Evolutionary conservation across 2,797 vertebrate species (phyloP), one percentile per base, ranked within the genome.

Genomic region (Chaunax sp.): DNA sequence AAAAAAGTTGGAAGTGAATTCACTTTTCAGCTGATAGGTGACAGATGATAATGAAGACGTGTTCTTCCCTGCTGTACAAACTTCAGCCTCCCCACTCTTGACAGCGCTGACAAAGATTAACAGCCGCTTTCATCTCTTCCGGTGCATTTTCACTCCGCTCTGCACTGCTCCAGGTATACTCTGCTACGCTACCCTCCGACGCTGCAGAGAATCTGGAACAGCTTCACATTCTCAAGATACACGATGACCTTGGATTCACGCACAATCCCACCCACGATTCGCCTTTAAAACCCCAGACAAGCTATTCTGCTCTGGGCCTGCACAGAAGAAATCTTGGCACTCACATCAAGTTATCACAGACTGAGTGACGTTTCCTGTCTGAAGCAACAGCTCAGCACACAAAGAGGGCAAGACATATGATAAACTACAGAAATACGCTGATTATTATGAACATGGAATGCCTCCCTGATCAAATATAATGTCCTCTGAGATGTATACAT

Each of bases 71-170:
- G 64, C 76, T 79, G 69, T 60, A 66, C 82, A 82, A 77, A 64
- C 81, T 78, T 74, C 70, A 64, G 63, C 71, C 75, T 82, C 64
- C 64, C 57, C 74, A 75, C 57, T 86, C 68, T 83, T 81, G 84
- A 78, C 78, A 72, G 73, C 80, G 87, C 92, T 93, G 91, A 92
- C 91, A 88, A 75, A 92, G 92, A 94, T 92, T 90, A 94, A 92
- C 88, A 84, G 87, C 82, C 74, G 73, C 92, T 94, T 94, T 93
- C 88, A 93, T 93, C 90, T 91, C 81, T 75, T 79, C 52, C 80
- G 4, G 77, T 71, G 80, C 77, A 75, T 89, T 86, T 85, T 86
- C 72, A 37, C 80, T 69, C 66, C n/a, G 70, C 78, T 82, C 52
- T 72, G 88, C 77, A 62, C 69, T n/a, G 78, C 88, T 89, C 20